A percentile compares a stretch with the other conserved stretches of the same genome.
phyloP scores from a whole-genome alignment of 2,888 invertebrate genomes.

The Eupithecia subfuscata region DNA sequence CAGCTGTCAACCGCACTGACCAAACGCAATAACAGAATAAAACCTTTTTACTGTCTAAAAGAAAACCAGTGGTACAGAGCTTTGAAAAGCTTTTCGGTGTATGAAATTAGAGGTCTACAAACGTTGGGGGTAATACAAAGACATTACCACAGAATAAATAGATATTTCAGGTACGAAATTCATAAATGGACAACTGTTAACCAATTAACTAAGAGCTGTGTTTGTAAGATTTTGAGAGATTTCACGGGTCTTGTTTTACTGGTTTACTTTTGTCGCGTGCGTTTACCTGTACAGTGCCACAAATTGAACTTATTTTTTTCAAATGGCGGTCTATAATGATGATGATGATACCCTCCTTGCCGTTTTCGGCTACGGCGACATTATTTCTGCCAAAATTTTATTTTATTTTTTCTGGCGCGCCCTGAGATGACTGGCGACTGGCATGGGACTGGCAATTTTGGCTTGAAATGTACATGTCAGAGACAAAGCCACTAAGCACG shows the following conservation, averaged over 20 bases:
- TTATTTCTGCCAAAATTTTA: too few species aligned
- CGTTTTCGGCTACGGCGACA: too few species aligned
- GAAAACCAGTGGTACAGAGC: constrained; percentile 12
- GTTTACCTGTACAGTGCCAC: constrained; percentile 53
- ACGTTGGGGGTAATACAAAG: constrained; percentile 14
- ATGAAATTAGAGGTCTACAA: not conserved
- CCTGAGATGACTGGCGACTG: too few species aligned
- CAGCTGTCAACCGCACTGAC: constrained; percentile 76
- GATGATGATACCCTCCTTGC: too few species aligned
- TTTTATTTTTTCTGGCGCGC: too few species aligned
- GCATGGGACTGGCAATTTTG: too few species aligned
- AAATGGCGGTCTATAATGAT: too few species aligned
- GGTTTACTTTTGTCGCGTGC: constrained; percentile 52
- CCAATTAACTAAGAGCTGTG: constrained; percentile 23
- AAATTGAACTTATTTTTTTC: too few species aligned
- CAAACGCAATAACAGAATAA: constrained; percentile 55
- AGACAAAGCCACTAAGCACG: too few species aligned
- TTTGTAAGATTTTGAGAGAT: not conserved
- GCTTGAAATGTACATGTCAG: too few species aligned
- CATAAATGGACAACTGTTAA: constrained; percentile 17
- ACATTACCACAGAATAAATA: constrained; percentile 10
- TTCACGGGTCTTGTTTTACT: constrained; percentile 34
- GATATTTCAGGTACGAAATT: constrained; percentile 11
- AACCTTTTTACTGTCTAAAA: constrained; percentile 39
- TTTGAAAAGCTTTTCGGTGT: not conserved